Conservation (phyloP, 1,140 invertebrate species). For the Psix sp. region DNA sequence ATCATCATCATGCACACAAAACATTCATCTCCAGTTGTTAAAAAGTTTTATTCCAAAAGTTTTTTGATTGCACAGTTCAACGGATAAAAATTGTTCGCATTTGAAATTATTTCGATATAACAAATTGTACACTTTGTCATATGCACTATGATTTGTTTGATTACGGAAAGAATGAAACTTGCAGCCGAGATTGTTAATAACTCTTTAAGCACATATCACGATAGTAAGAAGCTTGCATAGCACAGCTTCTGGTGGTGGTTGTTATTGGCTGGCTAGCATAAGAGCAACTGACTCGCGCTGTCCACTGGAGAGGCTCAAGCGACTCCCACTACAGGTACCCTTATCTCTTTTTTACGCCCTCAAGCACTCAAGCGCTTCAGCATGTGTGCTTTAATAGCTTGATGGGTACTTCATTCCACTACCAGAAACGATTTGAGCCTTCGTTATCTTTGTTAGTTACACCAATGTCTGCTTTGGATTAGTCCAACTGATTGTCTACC, state of each 20-base stretch:
- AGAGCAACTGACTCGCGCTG: constrained; percentile 74
- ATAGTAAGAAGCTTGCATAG: constrained; percentile 41
- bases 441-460: constrained; percentile 53
- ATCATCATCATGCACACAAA: background rate
- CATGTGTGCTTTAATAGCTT: constrained; percentile 15
- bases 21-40: background rate
- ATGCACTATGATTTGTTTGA: constrained; percentile 1
- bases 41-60: background rate
- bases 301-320: constrained; percentile 67
- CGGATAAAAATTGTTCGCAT: no score
- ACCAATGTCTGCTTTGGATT: constrained; percentile 70
- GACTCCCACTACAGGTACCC: constrained; percentile 71
- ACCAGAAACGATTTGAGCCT: constrained; percentile 60
- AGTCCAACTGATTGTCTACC: no score
- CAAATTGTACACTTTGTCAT: no score
- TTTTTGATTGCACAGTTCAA: constrained; percentile 1
- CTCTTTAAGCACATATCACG: constrained; percentile 1
- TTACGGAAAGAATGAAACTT: background rate
- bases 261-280: constrained; percentile 72
- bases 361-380: constrained; percentile 40
- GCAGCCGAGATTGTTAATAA: background rate
- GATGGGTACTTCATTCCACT: constrained; percentile 24
- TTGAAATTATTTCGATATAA: no score
- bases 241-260: constrained; percentile 50
- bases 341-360: constrained; percentile 69